Conservation (phyloP, 2,797 vertebrate species). For the Phataginus tricuspis region DNA sequence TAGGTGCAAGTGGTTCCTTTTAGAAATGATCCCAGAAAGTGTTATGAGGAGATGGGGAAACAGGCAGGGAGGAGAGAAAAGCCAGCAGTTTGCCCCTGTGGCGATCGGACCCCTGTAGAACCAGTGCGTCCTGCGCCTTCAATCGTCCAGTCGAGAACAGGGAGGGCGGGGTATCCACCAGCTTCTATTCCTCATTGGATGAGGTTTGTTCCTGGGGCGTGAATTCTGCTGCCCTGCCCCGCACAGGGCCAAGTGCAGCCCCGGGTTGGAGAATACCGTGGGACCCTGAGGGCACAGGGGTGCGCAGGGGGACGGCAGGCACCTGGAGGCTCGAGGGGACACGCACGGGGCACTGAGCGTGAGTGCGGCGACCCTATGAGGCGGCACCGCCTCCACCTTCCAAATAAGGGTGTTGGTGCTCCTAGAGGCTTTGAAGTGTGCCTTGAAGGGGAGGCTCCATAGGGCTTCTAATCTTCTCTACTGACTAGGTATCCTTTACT, state of each 20-base stretch:
- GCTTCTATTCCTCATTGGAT: neutral
- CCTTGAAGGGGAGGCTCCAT: neutral
- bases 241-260: neutral
- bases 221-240: neutral
- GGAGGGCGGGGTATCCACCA: neutral
- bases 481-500: neutral
- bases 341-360: neutral
- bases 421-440: neutral
- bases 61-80: neutral
- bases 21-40: neutral
- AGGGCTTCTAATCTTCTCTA: neutral
- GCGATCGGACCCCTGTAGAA: neutral
- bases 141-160: neutral
- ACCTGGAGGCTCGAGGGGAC: no score
- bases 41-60: neutral
- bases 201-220: neutral
- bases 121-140: neutral
- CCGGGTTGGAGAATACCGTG: neutral
- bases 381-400: neutral
- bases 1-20: neutral
- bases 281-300: neutral
- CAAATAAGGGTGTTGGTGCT: neutral
- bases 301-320: no score
- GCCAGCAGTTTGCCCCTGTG: neutral
- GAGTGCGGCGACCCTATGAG: neutral